phyloP scores from a whole-genome alignment of 2,113 vertebrate species.

The Lagopus muta region DNA sequence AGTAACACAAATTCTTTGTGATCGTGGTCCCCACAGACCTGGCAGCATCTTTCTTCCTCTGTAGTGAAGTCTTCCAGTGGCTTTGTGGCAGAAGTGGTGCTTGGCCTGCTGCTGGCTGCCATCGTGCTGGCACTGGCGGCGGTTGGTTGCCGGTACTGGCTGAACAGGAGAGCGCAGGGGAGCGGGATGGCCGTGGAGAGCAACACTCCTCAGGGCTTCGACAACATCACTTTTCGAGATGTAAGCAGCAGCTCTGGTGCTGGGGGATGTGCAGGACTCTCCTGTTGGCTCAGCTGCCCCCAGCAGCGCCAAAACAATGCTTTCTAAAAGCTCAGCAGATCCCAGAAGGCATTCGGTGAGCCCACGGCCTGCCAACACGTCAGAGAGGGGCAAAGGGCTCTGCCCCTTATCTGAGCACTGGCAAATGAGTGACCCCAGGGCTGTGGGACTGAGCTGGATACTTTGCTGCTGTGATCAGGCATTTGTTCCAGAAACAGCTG shows the following conservation, averaged over 20 bases:
- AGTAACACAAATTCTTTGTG: neutral
- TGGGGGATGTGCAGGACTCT: neutral
- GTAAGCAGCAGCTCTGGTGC: constrained; percentile 45
- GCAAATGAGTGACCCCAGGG: neutral
- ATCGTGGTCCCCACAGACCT: neutral
- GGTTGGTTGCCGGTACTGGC: neutral
- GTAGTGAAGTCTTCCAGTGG: neutral
- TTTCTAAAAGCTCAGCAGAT: constrained; percentile 38
- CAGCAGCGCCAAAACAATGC: neutral
- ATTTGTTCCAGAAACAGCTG: neutral
- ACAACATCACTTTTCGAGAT: constrained; percentile 75
- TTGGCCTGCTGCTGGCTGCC: constrained; percentile 26
- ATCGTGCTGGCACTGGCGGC: neutral
- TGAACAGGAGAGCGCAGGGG: neutral
- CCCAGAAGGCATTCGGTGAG: neutral
- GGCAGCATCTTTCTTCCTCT: neutral
- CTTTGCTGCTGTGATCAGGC: neutral
- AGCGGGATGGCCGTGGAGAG: rapidly evolving
- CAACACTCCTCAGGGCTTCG: neutral
- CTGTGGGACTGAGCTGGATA: neutral
- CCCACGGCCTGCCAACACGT: rapidly evolving
- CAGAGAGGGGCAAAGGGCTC: constrained; percentile 45
- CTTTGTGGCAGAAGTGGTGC: neutral
- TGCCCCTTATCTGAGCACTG: neutral
- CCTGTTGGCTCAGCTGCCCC: neutral